These are phyloP conservation scores for Hedychridium roseum DNA, from an alignment of 2,888 invertebrate species.

Conservation along the genomic window DNA sequence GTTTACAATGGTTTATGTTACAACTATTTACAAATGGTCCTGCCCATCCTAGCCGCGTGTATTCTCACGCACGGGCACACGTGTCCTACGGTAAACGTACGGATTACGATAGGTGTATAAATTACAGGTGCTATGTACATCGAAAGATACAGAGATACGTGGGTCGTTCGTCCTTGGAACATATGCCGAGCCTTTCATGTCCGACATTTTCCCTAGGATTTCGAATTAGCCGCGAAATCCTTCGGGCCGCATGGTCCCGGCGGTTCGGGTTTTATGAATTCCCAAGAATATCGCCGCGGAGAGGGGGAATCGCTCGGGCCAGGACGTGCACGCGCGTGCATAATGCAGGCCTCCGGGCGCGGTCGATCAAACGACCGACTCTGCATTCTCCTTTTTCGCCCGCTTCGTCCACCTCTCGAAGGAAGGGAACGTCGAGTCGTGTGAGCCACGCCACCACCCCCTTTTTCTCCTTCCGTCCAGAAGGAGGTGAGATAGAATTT, in stretches of 20 bases:
- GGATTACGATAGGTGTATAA: conserved; percentile 44
- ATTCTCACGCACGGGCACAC: conserved; percentile 24
- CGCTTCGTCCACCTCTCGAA: conserved; percentile 17
- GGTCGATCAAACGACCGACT: conserved; percentile 31
- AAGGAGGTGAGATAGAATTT: too few relatives aligned
- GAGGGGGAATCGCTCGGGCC: not conserved
- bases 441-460: too few relatives aligned
- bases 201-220: too few relatives aligned
- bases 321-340: conserved; percentile 4
- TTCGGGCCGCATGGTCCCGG: not conserved
- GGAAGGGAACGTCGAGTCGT: too few relatives aligned
- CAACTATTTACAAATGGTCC: conserved; percentile 51
- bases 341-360: conserved; percentile 15
- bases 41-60: conserved; percentile 17
- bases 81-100: conserved; percentile 49
- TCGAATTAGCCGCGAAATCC: not conserved
- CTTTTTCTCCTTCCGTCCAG: too few relatives aligned
- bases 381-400: too few relatives aligned
- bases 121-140: conserved; percentile 57
- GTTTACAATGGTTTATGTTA: conserved; percentile 45
- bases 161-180: too few relatives aligned
- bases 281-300: not conserved
- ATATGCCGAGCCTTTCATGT: too few relatives aligned
- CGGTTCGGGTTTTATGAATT: not conserved
- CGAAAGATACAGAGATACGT: conserved; percentile 35